Evolutionary conservation across 2,797 vertebrate genomes (phyloP), one percentile per base, ranked within the genome.

Genomic region (Rousettus madagascariensis): DNA sequence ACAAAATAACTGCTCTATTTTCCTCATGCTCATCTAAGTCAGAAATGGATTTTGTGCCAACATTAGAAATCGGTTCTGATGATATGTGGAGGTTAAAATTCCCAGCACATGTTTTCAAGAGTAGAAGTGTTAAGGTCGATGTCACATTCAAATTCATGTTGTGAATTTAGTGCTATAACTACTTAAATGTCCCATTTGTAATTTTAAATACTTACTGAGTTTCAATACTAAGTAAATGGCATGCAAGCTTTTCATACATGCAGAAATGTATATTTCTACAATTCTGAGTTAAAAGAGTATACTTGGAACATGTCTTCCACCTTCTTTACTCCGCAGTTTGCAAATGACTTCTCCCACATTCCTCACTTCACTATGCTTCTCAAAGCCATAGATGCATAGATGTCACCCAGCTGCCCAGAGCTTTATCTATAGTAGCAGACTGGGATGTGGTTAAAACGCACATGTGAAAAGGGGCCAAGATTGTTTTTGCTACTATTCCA

Each of bases 41-140:
- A 93, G 33, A 96, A 95, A 75, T 38, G 11, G 53, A 90, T 93
- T 74, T 92, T 92, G 22, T 95, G 88, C 28, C 28, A 79, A 51
- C 38, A n/a, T 80, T 46, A 91, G n/a, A 71, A 71, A 86, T 91
- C 19, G 69, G 66, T 95, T 91, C 41, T 82, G 26, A 91, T 68
- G 49, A 59, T 71, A 36, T 17, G 43, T 88, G 22, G 28, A 33
- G 12, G 77, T 78, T 77, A 88, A 83, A 96, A 86, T 91, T 91
- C 22, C 33, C 30, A 91, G 74, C 24, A 88, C 26, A 33, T 85
- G 10, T 89, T 88, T 96, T 38, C 61, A 84, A 92, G 57, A 90
- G 10, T 12, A 57, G 22, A 75, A n/a, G 20, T 16, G 26, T 79
- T 86, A 89, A 80, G 17, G 43, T 26, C n/a, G 82, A 30, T 77